These are phyloP conservation scores for Oreocharis arfaki DNA, from an alignment of 2,113 vertebrate genomes.

Conservation along the genomic window DNA sequence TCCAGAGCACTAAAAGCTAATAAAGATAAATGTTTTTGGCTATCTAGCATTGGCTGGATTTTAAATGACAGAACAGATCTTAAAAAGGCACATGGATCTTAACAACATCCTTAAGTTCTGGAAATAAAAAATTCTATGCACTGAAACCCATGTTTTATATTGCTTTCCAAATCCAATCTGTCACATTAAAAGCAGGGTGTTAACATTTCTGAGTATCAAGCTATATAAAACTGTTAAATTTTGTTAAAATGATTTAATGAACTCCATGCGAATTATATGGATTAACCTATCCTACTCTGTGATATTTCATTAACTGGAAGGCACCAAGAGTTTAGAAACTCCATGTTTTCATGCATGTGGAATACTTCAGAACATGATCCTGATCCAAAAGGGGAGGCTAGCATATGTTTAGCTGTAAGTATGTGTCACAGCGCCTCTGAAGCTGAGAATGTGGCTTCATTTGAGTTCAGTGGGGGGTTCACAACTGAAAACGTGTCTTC, in stretches of 20 bases:
- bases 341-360: not conserved
- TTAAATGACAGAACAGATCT: not conserved
- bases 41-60: not conserved
- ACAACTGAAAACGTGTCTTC: not conserved
- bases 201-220: not conserved
- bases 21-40: not conserved
- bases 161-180: slow-evolving; percentile 1
- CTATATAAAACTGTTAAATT: not conserved
- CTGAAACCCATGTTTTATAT: not conserved
- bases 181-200: slow-evolving; percentile 27
- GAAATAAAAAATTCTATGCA: slow-evolving; percentile 4
- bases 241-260: not conserved
- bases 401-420: not conserved
- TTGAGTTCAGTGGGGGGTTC: not conserved
- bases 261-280: not conserved
- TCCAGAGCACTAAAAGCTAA: not conserved
- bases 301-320: not conserved
- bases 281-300: not conserved
- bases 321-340: not conserved
- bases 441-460: not conserved
- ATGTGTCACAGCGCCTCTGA: not conserved
- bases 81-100: slow-evolving; percentile 1
- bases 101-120: not conserved
- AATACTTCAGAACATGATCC: not conserved
- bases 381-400: not conserved